Evolutionary conservation across 2,797 vertebrate species (phyloP).

Genomic region (Protosalanx chinensis): DNA sequence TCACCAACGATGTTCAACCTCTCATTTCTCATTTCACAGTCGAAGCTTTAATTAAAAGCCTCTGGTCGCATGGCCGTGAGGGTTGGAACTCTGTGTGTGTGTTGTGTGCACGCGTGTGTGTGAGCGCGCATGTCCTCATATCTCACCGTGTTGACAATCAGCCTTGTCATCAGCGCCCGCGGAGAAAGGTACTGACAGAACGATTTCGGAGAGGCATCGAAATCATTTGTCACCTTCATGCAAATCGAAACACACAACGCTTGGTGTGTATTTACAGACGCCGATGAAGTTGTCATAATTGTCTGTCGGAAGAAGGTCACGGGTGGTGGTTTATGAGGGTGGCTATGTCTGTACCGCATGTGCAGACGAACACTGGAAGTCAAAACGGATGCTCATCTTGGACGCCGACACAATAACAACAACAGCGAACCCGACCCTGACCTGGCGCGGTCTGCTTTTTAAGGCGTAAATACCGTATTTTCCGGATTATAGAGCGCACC

Average conservation of each 20-base stretch:
- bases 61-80: not conserved
- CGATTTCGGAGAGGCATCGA: constrained; percentile 14
- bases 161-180: constrained; percentile 16
- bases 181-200: constrained; percentile 36
- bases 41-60: not conserved
- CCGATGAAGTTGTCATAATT: not conserved
- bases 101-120: not conserved
- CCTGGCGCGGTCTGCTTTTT: no score
- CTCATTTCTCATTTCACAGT: not conserved
- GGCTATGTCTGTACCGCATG: not conserved
- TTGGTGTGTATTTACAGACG: not conserved
- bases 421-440: not conserved
- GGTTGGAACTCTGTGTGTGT: not conserved
- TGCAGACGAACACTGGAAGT: not conserved
- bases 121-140: not conserved
- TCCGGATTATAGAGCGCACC: no score
- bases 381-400: not conserved
- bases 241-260: constrained; percentile 15
- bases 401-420: not conserved
- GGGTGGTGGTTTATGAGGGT: not conserved
- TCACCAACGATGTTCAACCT: not conserved
- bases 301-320: not conserved
- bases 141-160: constrained; percentile 42
- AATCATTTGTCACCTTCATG: constrained; percentile 27
- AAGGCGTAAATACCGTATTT: no score